Percentiles rank a stretch among this genome's conserved stretches.
Conservation (phyloP, 2,888 invertebrate species). For the Limnephilus marmoratus region DNA sequence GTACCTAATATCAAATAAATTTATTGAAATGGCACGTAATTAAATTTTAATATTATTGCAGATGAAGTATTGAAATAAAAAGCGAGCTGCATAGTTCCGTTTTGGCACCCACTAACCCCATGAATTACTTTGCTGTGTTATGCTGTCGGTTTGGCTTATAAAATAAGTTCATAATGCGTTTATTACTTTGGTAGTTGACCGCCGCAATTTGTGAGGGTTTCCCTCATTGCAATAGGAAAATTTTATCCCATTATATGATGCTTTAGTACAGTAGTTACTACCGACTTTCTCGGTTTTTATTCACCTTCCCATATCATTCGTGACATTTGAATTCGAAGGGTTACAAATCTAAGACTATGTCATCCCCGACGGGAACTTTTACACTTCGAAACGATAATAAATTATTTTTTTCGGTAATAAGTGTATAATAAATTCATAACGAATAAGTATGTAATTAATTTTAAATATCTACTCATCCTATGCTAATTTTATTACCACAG, state of each 20-base stretch:
- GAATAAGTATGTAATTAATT: too few species aligned
- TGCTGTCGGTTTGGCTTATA: neutral
- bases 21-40: neutral
- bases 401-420: too few species aligned
- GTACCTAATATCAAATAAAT: neutral
- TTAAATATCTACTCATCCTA: too few species aligned
- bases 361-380: too few species aligned
- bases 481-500: too few species aligned
- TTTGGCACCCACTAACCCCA: conserved; percentile 3
- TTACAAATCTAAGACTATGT: too few species aligned
- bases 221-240: neutral
- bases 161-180: conserved; percentile 3
- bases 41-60: neutral
- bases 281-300: too few species aligned
- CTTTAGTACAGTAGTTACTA: neutral
- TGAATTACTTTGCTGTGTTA: neutral
- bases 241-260: neutral
- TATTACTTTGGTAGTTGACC: neutral
- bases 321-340: too few species aligned
- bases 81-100: neutral
- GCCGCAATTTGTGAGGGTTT: neutral
- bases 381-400: too few species aligned
- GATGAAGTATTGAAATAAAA: neutral
- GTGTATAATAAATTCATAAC: too few species aligned
- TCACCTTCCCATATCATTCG: too few species aligned